Base-by-base conservation (phyloP, 2,113 vertebrate species). In the Columba janthina region DNA sequence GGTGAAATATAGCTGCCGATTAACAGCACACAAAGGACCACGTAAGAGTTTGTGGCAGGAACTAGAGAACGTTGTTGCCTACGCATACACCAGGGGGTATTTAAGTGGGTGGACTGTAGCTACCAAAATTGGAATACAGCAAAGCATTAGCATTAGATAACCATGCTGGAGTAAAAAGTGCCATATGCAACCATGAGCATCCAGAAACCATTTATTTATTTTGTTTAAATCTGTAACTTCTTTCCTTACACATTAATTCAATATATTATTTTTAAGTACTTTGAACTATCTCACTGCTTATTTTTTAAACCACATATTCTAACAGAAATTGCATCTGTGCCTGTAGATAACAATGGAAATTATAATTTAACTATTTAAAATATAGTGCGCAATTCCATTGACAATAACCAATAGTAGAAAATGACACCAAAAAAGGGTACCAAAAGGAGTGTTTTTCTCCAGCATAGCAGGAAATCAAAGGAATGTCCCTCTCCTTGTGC, bases 91-190 rank as follows among this genome's bases (percentile, higher is more conserved):
- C 40, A 86, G 83, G 76, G 92, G 83, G 82, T 87, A 94, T 94
- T 94, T 85, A 64, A 77, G 89, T 83, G 64, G 87, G 91, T 88
- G 88, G 89, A 93, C 72, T 88, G 72, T 50, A 95, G 76, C 89
- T 89, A 89, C 93, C 85, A 75, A 93, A 95, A 93, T 29, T 78
- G 73, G 79, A 88, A 87, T 73, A 69, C 36, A 92, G 78, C 28
- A 94, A 93, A 34, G 38, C 42, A 76, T 51, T 91, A 88, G 75
- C 83, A 81, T 75, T 46, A 86, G n/a, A 61, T 88, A 46, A 19
- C 93, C 65, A 60, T 26, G 40, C 48, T 15, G 64, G 44, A 91
- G 24, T 67, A 88, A 77, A 66, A 88, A 88, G 38, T 65, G 61
- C 11, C 69, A 82, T 64, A 94, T 71, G 66, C 54, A 91, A 87